Conservation (phyloP, 2,797 vertebrate species). For the Halcyon leucocephala region DNA sequence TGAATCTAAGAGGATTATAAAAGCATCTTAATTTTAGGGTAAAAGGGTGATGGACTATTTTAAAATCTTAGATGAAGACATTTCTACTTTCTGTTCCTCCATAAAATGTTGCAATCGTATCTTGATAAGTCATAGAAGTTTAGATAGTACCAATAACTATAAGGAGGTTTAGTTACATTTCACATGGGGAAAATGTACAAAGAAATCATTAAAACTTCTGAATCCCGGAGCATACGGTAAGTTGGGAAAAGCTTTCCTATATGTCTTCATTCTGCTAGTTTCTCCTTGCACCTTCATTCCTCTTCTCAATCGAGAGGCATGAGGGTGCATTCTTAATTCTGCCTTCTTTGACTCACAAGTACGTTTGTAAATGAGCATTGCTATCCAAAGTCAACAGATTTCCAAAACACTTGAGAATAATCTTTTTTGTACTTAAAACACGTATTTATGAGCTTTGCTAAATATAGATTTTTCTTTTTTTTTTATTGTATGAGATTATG, state of each 20-base stretch:
- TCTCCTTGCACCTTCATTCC: background rate
- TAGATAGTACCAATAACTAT: background rate
- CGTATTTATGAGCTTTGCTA: background rate
- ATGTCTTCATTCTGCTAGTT: background rate
- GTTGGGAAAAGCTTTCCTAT: background rate
- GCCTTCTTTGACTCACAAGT: background rate
- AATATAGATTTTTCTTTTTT: background rate
- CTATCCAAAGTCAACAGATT: background rate
- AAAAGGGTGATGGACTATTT: background rate
- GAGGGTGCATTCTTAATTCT: background rate
- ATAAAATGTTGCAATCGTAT: background rate
- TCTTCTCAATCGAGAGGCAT: background rate
- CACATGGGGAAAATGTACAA: fast-evolving
- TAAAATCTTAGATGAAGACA: background rate
- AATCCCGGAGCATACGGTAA: background rate
- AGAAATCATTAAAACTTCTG: fast-evolving
- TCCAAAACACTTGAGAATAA: background rate
- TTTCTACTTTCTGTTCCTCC: background rate
- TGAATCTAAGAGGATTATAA: background rate
- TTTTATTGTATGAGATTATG: background rate
- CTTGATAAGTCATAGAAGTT: background rate
- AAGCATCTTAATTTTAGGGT: background rate
- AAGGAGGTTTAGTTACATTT: background rate
- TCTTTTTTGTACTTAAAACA: background rate
- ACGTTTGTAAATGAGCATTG: background rate